A percentile compares a stretch with the other conserved stretches of the same genome.
phyloP scores from a whole-genome alignment of 92 coral and sea anemone genomes.

The Micromussa lordhowensis region DNA sequence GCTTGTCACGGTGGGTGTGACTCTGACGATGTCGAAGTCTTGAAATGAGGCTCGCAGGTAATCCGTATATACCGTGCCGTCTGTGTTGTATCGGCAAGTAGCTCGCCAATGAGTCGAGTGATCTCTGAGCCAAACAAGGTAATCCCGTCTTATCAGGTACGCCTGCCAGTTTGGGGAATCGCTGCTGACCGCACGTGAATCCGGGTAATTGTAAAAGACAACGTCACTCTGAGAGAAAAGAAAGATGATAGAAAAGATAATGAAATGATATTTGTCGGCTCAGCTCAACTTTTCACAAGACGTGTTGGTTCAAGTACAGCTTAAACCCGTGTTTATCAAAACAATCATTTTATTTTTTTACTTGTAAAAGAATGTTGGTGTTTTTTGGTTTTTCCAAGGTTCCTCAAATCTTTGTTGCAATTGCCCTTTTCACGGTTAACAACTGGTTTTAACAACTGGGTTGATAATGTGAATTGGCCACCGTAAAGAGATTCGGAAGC shows the following conservation, averaged over 20 bases:
- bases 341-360: no score
- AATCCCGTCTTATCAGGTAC: neutral
- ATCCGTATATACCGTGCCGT: slow-evolving; percentile 53
- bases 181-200: slow-evolving; percentile 1
- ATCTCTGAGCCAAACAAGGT: slow-evolving; percentile 14
- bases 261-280: no score
- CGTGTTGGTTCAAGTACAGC: no score
- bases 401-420: no score
- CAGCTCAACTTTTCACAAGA: no score
- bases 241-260: neutral
- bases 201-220: neutral
- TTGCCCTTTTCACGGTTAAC: no score
- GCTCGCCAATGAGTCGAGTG: slow-evolving; percentile 50
- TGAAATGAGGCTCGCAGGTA: slow-evolving; percentile 34
- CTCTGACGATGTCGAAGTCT: neutral
- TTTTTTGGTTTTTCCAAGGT: no score
- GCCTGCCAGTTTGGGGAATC: slow-evolving; percentile 34
- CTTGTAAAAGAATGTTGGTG: no score
- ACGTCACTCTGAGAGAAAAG: neutral
- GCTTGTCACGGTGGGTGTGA: neutral
- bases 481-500: no score
- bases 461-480: no score
- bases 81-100: slow-evolving; percentile 52
- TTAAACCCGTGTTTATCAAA: no score
- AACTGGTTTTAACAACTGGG: no score